Conservation (phyloP, 2,888 invertebrate genomes). For the Caenorhabditis wallacei region DNA sequence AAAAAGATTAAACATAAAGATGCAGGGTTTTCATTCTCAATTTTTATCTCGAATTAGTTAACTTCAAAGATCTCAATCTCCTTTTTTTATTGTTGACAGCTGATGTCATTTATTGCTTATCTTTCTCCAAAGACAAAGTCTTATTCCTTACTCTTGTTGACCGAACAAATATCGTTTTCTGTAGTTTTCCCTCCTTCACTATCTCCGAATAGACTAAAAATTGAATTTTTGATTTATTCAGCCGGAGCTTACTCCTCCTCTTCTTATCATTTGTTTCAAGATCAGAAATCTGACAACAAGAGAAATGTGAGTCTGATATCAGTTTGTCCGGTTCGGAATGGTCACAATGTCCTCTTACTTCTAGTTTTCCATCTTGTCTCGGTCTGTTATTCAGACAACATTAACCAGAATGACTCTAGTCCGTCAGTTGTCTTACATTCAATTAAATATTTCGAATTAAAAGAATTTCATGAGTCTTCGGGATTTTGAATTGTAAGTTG, state of each 20-base stretch:
- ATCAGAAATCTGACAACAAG: constrained; percentile 11
- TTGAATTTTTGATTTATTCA: constrained; percentile 1
- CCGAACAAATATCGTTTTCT: too few species aligned
- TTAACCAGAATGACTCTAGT: too few species aligned
- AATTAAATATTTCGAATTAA: too few species aligned
- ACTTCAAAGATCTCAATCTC: too few species aligned
- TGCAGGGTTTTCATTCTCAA: too few species aligned
- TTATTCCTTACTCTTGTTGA: background rate
- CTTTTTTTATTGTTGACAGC: too few species aligned
- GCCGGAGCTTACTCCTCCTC: background rate
- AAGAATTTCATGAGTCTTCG: too few species aligned
- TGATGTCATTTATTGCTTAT: background rate
- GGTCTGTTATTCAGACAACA: too few species aligned
- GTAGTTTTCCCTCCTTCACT: background rate
- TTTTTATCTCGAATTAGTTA: too few species aligned
- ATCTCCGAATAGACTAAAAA: background rate
- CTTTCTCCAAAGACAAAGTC: background rate
- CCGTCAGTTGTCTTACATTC: too few species aligned
- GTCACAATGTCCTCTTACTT: background rate
- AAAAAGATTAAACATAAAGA: too few species aligned
- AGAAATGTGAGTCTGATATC: background rate
- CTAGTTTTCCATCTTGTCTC: background rate
- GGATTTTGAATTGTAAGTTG: too few species aligned
- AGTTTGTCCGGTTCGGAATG: background rate
- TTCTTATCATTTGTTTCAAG: constrained; percentile 1